These are phyloP conservation scores for Acrocephalus scirpaceus DNA, from an alignment of 2,797 vertebrate species.

Conservation along the genomic window DNA sequence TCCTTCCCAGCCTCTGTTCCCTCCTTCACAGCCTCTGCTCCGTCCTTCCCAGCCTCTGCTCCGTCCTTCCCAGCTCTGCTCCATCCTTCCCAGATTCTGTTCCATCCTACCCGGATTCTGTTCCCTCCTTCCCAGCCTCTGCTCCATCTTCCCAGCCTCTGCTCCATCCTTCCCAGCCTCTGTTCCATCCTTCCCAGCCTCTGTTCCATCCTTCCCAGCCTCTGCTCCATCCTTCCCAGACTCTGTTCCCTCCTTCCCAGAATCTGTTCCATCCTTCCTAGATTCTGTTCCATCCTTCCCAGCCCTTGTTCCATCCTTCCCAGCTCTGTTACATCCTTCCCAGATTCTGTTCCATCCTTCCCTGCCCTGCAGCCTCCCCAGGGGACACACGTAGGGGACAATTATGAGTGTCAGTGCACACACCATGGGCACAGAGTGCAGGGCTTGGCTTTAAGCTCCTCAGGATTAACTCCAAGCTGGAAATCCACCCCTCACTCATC, in stretches of 20 bases:
- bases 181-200: background rate
- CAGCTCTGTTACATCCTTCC: background rate
- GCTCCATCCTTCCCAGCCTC: too few relatives aligned
- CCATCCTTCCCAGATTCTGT: background rate
- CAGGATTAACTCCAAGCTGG: background rate
- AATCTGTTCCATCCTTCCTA: background rate
- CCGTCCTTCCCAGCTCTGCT: background rate
- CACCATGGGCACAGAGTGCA: rapidly evolving
- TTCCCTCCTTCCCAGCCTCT: background rate
- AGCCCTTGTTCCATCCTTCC: background rate
- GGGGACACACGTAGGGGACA: rapidly evolving
- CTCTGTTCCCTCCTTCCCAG: background rate
- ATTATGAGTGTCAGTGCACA: rapidly evolving
- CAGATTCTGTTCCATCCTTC: background rate
- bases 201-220: background rate
- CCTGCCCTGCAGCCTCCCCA: background rate
- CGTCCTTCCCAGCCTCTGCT: background rate
- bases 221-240: background rate
- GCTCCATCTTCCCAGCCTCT: background rate
- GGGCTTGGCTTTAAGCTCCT: background rate
- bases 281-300: background rate
- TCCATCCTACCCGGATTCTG: background rate
- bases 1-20: background rate
- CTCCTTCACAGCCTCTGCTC: background rate
- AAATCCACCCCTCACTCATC: background rate